A percentile compares a stretch with the other conserved stretches of the same genome.
Evolutionary conservation across 2,888 invertebrate species (phyloP).

Genomic region (Allophyes oxyacanthae): DNA sequence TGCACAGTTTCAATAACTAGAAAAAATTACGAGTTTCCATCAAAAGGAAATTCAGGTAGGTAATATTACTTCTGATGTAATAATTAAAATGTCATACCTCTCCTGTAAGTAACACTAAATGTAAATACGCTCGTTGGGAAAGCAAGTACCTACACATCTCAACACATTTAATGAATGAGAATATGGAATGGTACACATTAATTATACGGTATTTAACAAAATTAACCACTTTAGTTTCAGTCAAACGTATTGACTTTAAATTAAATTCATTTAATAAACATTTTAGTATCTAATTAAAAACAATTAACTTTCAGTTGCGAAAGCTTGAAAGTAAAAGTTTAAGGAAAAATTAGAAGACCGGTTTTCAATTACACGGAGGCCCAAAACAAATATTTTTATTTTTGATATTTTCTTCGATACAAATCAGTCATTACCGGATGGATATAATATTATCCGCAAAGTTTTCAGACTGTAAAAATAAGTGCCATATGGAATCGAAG

Average conservation of each 20-base stretch:
- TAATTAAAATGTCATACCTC: no score
- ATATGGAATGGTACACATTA: constrained; percentile 30
- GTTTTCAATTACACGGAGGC: constrained; percentile 6
- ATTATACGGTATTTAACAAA: constrained; percentile 15
- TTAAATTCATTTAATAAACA: no score
- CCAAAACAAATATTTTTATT: constrained; percentile 7
- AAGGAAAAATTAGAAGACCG: not conserved
- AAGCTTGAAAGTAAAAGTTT: not conserved
- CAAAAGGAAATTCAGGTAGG: constrained; percentile 3
- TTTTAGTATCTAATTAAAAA: no score
- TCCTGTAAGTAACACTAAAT: constrained; percentile 32
- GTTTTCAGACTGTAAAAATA: constrained; percentile 59
- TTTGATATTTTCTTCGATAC: constrained; percentile 13
- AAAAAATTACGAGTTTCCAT: not conserved
- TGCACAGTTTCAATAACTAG: not conserved
- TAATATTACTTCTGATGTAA: not conserved
- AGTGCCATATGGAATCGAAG: constrained; percentile 73
- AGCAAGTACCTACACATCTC: constrained; percentile 20
- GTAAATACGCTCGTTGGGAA: constrained; percentile 31
- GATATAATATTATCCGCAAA: constrained; percentile 33
- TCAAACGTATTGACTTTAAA: not conserved
- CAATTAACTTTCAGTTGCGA: no score
- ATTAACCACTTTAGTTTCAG: not conserved
- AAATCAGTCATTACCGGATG: constrained; percentile 32
- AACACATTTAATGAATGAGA: constrained; percentile 28